phyloP scores from a whole-genome alignment of 2,797 vertebrate species.

The Harpagifer antarcticus region DNA sequence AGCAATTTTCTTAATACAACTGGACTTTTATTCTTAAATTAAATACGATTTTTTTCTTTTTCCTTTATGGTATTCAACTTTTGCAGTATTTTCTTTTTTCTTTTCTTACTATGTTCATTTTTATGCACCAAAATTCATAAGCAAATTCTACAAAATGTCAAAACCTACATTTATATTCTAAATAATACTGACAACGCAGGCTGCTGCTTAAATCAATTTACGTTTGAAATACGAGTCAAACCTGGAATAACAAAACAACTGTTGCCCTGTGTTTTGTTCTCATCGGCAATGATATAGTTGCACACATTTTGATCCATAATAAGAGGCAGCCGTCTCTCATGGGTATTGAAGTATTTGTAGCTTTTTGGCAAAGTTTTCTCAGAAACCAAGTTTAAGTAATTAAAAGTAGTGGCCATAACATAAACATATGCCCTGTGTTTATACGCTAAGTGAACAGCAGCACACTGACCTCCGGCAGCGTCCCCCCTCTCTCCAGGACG shows the following conservation, averaged over 20 bases:
- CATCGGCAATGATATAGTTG: background rate
- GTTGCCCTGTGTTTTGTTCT: background rate
- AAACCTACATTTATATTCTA: background rate
- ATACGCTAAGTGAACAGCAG: background rate
- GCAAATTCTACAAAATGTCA: too few relatives aligned
- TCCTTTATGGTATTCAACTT: too few relatives aligned
- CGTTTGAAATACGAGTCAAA: background rate
- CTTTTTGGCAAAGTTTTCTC: background rate
- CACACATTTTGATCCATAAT: background rate
- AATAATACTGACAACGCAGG: too few relatives aligned
- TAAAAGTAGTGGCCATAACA: too few relatives aligned
- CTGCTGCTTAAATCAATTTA: too few relatives aligned
- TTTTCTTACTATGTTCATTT: too few relatives aligned
- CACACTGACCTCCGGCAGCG: slow-evolving; percentile 86
- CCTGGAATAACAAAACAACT: background rate
- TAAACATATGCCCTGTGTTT: background rate
- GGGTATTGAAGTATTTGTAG: background rate
- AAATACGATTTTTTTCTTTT: too few relatives aligned
- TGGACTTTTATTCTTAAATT: too few relatives aligned
- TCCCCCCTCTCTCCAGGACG: slow-evolving; percentile 87
- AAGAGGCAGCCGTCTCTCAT: background rate
- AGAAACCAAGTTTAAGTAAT: background rate
- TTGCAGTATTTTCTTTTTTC: too few relatives aligned
- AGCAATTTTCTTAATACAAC: too few relatives aligned
- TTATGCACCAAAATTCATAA: too few relatives aligned